Base-by-base conservation (phyloP, 1,140 invertebrate genomes). In the Uloborus diversus region DNA sequence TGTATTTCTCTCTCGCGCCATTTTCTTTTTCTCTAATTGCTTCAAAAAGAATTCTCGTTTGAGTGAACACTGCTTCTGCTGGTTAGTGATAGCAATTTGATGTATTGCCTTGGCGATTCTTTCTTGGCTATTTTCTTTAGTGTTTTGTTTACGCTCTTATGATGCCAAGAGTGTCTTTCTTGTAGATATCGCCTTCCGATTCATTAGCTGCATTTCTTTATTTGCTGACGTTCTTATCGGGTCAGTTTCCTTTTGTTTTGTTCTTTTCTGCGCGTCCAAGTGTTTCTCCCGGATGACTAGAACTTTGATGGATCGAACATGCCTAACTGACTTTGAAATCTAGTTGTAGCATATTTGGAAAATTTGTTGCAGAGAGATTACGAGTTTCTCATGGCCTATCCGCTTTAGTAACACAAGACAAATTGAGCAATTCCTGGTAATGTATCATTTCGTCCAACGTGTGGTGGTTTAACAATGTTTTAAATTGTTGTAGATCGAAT, bases 111-210 rank as follows among this genome's bases (percentile, higher is more conserved):
- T 33, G 20, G 17, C 32, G 27, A 47, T 75, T 75, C 64, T 64
- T 32, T 28, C 20, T 42, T 27, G 32, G 53, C 30, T 25, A n/a
- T 64, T 27, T 64, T 57, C 23, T 56, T 5, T 65, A 42, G 47
- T 5, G 62, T 27, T 75, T 66, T 78, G 73, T 78, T 65, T 78
- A 76, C 62, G 73, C 73, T 51, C 62, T 78, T 62, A 56, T 65
- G 73, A 51, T 57, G 61, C 28, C 37, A 47, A 66, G 73, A 53
- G 62, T 66, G 62, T 78, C 73, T 65, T 66, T 66, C 61, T 78
- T 66, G 66, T 78, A 61, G 62, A 51, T 78, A 78, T 65, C 62
- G 73, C 62, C 73, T 78, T 78, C 62, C 73, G 73, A 78, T 78
- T 78, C 73, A 78, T 78, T 78, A 65, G 62, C 33, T 42, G 11